These are phyloP conservation scores for Microchirus variegatus DNA, from an alignment of 2,797 vertebrate species.

Conservation along the genomic window DNA sequence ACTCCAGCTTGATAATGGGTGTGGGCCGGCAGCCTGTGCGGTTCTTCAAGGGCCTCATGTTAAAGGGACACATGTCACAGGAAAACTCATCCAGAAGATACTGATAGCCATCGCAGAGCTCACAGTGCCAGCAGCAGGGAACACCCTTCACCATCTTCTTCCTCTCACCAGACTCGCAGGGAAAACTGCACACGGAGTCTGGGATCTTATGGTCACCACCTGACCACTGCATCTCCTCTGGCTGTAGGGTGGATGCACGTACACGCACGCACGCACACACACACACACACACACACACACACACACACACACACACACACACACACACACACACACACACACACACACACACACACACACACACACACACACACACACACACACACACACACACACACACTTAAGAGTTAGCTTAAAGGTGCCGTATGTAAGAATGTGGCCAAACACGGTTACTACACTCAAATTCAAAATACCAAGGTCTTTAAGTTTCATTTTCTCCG, in stretches of 20 bases:
- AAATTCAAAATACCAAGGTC: no score
- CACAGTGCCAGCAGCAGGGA: constrained; percentile 98
- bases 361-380: no score
- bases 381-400: no score
- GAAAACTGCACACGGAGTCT: constrained; percentile 88
- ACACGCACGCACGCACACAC: not conserved
- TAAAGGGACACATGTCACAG: constrained; percentile 87
- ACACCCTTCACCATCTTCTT: constrained; percentile 97
- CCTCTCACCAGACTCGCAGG: constrained; percentile 87
- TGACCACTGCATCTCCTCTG: constrained; percentile 86
- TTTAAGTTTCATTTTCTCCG: no score
- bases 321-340: no score
- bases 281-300: no score
- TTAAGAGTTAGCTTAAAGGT: no score
- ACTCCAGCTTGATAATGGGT: constrained; percentile 89
- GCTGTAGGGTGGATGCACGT: constrained; percentile 57
- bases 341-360: no score
- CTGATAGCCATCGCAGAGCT: constrained; percentile 96
- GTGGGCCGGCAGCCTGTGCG: constrained; percentile 87
- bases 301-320: no score
- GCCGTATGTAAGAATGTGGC: no score
- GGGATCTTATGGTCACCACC: constrained; percentile 81
- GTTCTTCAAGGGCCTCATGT: constrained; percentile 86
- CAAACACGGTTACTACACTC: no score
- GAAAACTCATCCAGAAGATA: constrained; percentile 88